Base-by-base conservation (phyloP, 2,888 invertebrate genomes). In the Tuta absoluta region DNA sequence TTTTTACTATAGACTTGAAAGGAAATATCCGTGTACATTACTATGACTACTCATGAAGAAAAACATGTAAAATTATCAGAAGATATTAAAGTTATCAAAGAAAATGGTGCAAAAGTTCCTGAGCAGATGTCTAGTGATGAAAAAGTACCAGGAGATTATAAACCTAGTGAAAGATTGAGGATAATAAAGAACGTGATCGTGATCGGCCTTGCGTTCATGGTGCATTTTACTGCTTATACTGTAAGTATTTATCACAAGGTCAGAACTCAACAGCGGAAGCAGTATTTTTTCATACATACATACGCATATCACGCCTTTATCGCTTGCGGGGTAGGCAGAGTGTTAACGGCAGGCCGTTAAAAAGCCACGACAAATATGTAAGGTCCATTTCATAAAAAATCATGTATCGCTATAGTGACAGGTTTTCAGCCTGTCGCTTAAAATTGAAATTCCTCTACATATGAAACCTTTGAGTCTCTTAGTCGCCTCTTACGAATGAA, bases 221-320 rank as follows among this genome's bases (percentile, higher is more conserved):
- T 94, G 71, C 92, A 94, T 19, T 93, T 95, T 77, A 95, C 94
- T 0, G 94, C 95, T 0, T 95, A 93, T 86, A 80, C 79, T 67
- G 83, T 85, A 60, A 81, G 82, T 76, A 88, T 21, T 24, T 7
- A 28, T 28, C n/a, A n/a, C n/a, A n/a, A n/a, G n/a, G n/a, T n/a
- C n/a, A n/a, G n/a, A n/a, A n/a, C n/a, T n/a, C n/a, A n/a, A n/a
- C n/a, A n/a, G n/a, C n/a, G n/a, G n/a, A n/a, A n/a, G n/a, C n/a
- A n/a, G n/a, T n/a, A n/a, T n/a, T n/a, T n/a, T n/a, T n/a, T n/a
- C n/a, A n/a, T n/a, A n/a, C n/a, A n/a, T n/a, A n/a, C n/a, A n/a
- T n/a, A n/a, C n/a, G n/a, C n/a, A n/a, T n/a, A n/a, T n/a, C n/a
- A n/a, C n/a, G n/a, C n/a, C n/a, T n/a, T n/a, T n/a, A n/a, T n/a